Evolutionary conservation across 2,113 vertebrate species (phyloP).

Genomic region (Embiotoca jacksoni): DNA sequence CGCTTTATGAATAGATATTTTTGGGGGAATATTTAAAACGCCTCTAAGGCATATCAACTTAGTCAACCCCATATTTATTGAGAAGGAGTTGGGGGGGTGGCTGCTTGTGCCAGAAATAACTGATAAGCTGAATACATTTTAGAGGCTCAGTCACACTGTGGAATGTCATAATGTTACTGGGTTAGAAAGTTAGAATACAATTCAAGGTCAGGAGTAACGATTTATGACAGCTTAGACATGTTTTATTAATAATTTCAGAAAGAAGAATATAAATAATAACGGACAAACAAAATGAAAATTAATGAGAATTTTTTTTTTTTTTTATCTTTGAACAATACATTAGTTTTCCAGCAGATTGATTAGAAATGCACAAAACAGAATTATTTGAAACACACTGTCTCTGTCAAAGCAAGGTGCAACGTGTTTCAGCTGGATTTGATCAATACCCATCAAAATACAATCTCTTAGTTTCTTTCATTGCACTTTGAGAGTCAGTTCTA

Average conservation of each 20-base stretch:
- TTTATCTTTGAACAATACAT: neutral
- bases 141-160: conserved; percentile 59
- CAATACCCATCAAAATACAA: conserved; percentile 47
- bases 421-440: conserved; percentile 36
- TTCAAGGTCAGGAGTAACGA: conserved; percentile 70
- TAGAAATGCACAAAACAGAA: conserved; percentile 7
- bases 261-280: conserved; percentile 29
- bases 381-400: conserved; percentile 29
- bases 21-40: conserved; percentile 77
- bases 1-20: conserved; percentile 81
- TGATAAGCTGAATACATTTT: conserved; percentile 76
- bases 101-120: conserved; percentile 73
- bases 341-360: conserved; percentile 28
- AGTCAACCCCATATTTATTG: conserved; percentile 79
- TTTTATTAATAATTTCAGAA: conserved; percentile 19
- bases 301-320: neutral
- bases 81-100: conserved; percentile 52
- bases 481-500: conserved; percentile 9
- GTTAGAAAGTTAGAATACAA: conserved; percentile 46
- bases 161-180: conserved; percentile 59
- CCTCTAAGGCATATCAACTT: conserved; percentile 76
- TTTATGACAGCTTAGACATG: conserved; percentile 48
- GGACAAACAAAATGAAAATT: conserved; percentile 2
- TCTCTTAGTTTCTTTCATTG: conserved; percentile 10
- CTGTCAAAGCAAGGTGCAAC: conserved; percentile 28